phyloP scores from a whole-genome alignment of 2,888 invertebrate genomes.

The Tipula vernalis region DNA sequence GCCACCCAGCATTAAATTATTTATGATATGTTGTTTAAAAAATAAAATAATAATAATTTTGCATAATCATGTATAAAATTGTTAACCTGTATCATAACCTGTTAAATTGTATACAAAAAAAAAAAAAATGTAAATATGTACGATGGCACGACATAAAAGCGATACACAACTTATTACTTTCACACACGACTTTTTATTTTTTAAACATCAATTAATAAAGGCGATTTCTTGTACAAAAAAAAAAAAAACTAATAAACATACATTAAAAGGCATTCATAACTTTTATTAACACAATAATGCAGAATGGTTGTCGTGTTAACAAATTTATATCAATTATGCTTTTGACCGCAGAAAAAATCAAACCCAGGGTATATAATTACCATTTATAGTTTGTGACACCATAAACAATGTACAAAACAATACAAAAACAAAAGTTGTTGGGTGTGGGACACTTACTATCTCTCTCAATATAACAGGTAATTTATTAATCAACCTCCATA shows the following conservation, averaged over 20 bases:
- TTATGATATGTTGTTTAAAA: neutral
- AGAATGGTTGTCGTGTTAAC: neutral
- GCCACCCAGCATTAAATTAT: neutral
- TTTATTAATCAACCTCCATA: neutral
- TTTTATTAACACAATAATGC: neutral
- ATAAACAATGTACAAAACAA: neutral
- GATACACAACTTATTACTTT: neutral
- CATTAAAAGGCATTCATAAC: neutral
- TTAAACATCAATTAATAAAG: neutral
- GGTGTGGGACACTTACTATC: neutral
- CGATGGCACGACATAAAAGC: neutral
- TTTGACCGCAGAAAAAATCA: neutral
- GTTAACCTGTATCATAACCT: neutral
- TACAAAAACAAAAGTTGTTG: neutral
- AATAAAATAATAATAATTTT: neutral
- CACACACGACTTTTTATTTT: neutral
- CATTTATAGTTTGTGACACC: neutral
- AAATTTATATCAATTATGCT: neutral
- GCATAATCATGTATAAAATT: neutral
- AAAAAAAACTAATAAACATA: neutral
- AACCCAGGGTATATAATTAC: neutral
- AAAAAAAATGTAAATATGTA: neutral
- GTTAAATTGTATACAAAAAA: neutral
- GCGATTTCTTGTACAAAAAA: neutral
- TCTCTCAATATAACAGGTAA: neutral